Conservation (phyloP, 2,888 invertebrate genomes). For the Neuroscelio doddi region DNA sequence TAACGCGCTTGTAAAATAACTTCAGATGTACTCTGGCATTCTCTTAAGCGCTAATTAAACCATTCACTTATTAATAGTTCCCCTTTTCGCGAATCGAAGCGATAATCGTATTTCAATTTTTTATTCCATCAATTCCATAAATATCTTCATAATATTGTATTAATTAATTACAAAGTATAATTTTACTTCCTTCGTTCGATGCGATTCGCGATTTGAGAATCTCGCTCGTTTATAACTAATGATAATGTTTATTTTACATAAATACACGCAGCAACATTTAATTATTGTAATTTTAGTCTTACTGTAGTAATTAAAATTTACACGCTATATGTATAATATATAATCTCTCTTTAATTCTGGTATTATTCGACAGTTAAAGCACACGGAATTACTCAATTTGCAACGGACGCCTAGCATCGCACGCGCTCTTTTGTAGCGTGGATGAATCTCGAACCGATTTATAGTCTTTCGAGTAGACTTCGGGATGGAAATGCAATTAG, state of each 20-base stretch:
- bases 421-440: neutral
- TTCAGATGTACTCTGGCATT: neutral
- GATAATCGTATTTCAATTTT: neutral
- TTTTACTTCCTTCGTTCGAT: too few species aligned
- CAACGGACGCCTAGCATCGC: conserved; percentile 36
- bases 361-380: conserved; percentile 47
- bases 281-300: conserved; percentile 27
- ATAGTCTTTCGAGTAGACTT: neutral
- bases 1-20: conserved; percentile 6
- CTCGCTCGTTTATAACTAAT: conserved; percentile 1
- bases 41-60: conserved; percentile 3
- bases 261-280: conserved; percentile 53
- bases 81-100: neutral
- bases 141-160: neutral
- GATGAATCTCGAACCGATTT: neutral
- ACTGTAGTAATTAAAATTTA: neutral
- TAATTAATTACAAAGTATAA: too few species aligned
- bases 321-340: conserved; percentile 6
- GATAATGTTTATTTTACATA: conserved; percentile 32
- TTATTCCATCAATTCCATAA: neutral
- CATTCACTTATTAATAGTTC: neutral
- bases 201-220: conserved; percentile 9
- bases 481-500: too few species aligned
- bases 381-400: conserved; percentile 35
- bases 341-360: conserved; percentile 4